Conservation (phyloP, 2,113 vertebrate genomes). For the Nanger granti region DNA sequence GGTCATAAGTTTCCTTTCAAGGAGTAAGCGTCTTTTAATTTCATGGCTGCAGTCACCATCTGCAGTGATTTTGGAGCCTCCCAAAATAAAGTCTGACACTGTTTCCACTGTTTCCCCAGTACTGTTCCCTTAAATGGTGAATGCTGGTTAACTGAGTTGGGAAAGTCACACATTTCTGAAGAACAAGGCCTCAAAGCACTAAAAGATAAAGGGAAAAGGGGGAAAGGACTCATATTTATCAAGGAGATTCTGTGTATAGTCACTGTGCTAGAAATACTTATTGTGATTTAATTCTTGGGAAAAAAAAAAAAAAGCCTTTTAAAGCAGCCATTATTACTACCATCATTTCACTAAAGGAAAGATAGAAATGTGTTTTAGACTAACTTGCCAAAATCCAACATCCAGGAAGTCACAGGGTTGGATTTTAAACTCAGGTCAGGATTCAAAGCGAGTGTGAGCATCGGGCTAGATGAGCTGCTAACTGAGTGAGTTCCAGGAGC, state of each 20-base stretch:
- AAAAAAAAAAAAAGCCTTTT: background rate
- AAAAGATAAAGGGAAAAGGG: fast-evolving
- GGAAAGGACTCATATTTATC: background rate
- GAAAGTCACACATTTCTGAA: background rate
- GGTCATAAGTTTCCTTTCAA: no score
- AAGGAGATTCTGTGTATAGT: background rate
- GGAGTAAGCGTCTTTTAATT: no score
- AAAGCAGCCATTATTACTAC: background rate
- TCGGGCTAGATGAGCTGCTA: background rate
- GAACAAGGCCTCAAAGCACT: background rate
- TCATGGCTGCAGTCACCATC: no score
- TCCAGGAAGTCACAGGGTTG: background rate
- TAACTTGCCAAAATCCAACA: background rate
- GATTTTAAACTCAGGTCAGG: background rate
- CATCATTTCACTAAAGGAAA: background rate
- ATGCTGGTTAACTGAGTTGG: background rate
- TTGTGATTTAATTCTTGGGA: background rate
- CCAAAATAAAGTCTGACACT: no score
- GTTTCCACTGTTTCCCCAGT: no score
- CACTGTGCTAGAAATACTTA: background rate
- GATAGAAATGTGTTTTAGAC: background rate
- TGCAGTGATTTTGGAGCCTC: no score
- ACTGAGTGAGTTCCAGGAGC: background rate
- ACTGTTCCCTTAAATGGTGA: background rate
- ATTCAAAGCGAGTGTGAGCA: background rate